A percentile compares a stretch with the other conserved stretches of the same genome.
These are phyloP conservation scores for Galerucella pusilla DNA, from an alignment of 2,888 invertebrate genomes.

Conservation along the genomic window DNA sequence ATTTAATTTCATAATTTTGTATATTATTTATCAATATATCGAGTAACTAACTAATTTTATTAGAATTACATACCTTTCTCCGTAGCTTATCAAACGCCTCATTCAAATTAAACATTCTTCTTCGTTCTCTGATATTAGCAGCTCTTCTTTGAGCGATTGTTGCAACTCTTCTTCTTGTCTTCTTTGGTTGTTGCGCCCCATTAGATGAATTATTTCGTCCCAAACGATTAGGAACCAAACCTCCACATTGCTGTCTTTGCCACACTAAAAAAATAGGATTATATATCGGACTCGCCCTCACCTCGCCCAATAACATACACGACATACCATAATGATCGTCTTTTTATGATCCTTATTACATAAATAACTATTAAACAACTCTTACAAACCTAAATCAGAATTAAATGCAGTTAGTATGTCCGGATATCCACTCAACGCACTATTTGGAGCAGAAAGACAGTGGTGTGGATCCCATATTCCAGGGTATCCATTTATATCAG, in stretches of 20 bases:
- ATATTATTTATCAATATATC: too few relatives aligned
- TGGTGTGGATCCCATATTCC: conserved; percentile 72
- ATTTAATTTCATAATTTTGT: too few relatives aligned
- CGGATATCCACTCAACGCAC: conserved; percentile 73
- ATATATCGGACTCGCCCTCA: too few relatives aligned
- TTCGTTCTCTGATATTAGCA: conserved; percentile 91
- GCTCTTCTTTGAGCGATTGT: conserved; percentile 91
- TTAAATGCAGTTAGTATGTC: conserved; percentile 77
- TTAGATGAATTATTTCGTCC: conserved; percentile 54
- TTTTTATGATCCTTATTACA: too few relatives aligned
- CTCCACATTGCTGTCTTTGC: conserved; percentile 70
- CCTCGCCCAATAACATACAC: too few relatives aligned
- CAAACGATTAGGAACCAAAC: conserved; percentile 62
- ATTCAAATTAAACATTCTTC: conserved; percentile 95
- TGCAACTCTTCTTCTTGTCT: conserved; percentile 87
- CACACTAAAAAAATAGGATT: conserved; percentile 60
- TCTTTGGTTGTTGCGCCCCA: conserved; percentile 71
- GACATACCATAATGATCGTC: too few relatives aligned
- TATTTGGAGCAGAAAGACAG: conserved; percentile 68
- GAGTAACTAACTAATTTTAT: not conserved
- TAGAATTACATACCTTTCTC: conserved; percentile 73
- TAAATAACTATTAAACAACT: not conserved
- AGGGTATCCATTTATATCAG: conserved; percentile 66
- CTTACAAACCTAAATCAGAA: conserved; percentile 70
- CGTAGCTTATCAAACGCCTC: conserved; percentile 94